Conservation (phyloP, 1,140 invertebrate genomes). For the Zaprionus capensis region DNA sequence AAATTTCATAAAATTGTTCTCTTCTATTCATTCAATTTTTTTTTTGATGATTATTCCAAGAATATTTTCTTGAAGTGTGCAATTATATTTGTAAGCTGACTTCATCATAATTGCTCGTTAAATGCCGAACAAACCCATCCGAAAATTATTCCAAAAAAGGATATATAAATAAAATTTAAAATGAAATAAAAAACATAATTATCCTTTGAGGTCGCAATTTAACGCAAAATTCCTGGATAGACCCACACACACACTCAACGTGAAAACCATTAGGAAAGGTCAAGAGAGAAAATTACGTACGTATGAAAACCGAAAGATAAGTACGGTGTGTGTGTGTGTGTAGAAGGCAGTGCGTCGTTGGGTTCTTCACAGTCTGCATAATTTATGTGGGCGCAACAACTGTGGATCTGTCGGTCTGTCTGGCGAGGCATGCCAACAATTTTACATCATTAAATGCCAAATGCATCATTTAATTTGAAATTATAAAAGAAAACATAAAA, state of each 20-base stretch:
- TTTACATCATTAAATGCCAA: constrained; percentile 78
- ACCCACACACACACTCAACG: constrained; percentile 25
- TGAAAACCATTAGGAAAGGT: constrained; percentile 68
- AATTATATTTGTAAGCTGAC: constrained; percentile 31
- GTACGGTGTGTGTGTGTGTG: neutral
- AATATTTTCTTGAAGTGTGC: constrained; percentile 26
- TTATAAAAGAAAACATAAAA: constrained; percentile 69
- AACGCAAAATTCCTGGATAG: constrained; percentile 28
- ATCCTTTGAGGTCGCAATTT: constrained; percentile 51
- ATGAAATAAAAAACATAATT: constrained; percentile 50
- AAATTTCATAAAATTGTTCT: neutral
- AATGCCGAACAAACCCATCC: constrained; percentile 18
- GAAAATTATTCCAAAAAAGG: constrained; percentile 2
- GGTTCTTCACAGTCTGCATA: constrained; percentile 48
- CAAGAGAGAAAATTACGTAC: constrained; percentile 31
- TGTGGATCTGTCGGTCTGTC: neutral
- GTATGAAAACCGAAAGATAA: neutral
- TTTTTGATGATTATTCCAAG: neutral
- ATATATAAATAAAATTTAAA: constrained; percentile 4
- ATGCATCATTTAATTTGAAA: constrained; percentile 82
- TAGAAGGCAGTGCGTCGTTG: neutral
- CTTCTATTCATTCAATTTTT: neutral
- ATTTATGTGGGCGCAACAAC: constrained; percentile 52
- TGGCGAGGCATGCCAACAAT: constrained; percentile 54
- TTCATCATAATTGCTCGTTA: constrained; percentile 47